Evolutionary conservation across 2,888 invertebrate species (phyloP), one percentile per base, ranked within the genome.

Genomic region (Hypselothyrea guttata): DNA sequence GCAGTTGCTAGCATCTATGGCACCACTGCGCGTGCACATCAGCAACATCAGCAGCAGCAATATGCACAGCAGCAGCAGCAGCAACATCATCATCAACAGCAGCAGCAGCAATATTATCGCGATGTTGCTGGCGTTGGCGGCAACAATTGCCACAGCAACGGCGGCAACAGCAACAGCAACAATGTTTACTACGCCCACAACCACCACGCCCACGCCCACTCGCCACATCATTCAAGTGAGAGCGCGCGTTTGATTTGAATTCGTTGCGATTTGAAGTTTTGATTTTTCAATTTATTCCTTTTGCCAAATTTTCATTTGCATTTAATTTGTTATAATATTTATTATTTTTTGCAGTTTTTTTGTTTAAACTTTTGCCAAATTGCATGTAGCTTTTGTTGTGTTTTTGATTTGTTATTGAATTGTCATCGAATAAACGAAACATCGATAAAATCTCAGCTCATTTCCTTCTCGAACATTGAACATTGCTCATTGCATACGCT

Each of bases 211-310:
- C 56, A 59, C 40, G 57, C 46, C 57, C 62, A 58, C 41, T 15
- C 38, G 38, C 75, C 64, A 59, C 86, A 85, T 73, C 85, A 88
- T 75, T 75, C 88, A 88, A 88, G 88, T 88, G 88, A 88, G 88
- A 88, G 88, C 71, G 75, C 81, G 86, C 83, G 75, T 85, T 79
- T 73, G 70, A 72, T 70, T 70, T 72, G 58, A 69, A 54, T 71
- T 61, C 61, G 75, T 59, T 84, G 55, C 28, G 37, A 49, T 68
- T 37, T 27, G 15, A 45, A 54, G 71, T 74, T 54, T 59, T 64
- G 75, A 62, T n/a, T n/a, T n/a, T n/a, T n/a, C n/a, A n/a, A n/a
- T n/a, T n/a, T n/a, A 56, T 47, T 46, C 52, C 18, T 62, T 61
- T 51, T 53, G 31, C 49, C 40, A 34, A 63, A n/a, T n/a, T 46